phyloP scores from a whole-genome alignment of 2,113 vertebrate genomes.

The Proterorhinus semilunaris region DNA sequence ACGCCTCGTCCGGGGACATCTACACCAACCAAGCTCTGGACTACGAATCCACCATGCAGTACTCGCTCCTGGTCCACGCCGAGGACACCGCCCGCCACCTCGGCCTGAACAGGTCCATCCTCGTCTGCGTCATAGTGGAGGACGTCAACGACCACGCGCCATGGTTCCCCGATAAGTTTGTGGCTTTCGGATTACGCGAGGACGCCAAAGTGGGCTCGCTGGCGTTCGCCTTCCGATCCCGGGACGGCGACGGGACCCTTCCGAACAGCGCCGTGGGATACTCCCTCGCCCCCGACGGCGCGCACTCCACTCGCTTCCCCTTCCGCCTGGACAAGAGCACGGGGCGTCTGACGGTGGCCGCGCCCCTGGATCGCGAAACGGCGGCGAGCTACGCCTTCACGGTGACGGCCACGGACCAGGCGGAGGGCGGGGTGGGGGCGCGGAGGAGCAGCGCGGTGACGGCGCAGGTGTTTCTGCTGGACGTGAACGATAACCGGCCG shows the following conservation, averaged over 20 bases:
- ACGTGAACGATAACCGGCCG: conserved; percentile 89
- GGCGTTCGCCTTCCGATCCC: conserved; percentile 84
- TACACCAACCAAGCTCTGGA: conserved; percentile 85
- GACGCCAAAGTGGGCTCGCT: conserved; percentile 78
- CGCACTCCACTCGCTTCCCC: conserved; percentile 47
- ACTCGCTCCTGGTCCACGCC: conserved; percentile 76
- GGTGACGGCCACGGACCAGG: conserved; percentile 82
- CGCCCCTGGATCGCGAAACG: conserved; percentile 81
- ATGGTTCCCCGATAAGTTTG: conserved; percentile 80
- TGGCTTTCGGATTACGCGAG: conserved; percentile 82
- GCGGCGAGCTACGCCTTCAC: conserved; percentile 71
- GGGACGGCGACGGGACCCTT: conserved; percentile 84
- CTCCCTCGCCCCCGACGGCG: conserved; percentile 67
- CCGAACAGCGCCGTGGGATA: conserved; percentile 84
- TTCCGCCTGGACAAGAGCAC: conserved; percentile 82
- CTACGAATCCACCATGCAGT: conserved; percentile 82
- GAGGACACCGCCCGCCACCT: conserved; percentile 60
- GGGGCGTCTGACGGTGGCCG: conserved; percentile 79
- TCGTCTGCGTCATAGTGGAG: conserved; percentile 81
- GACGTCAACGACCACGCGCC: conserved; percentile 89
- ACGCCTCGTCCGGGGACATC: conserved; percentile 80
- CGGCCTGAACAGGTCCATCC: conserved; percentile 70
- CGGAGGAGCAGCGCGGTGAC: conserved; percentile 70
- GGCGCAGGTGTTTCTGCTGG: conserved; percentile 82
- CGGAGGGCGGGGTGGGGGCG: conserved; percentile 68